Evolutionary conservation across 2,797 vertebrate species (phyloP).

Genomic region (Lagodon rhomboides): DNA sequence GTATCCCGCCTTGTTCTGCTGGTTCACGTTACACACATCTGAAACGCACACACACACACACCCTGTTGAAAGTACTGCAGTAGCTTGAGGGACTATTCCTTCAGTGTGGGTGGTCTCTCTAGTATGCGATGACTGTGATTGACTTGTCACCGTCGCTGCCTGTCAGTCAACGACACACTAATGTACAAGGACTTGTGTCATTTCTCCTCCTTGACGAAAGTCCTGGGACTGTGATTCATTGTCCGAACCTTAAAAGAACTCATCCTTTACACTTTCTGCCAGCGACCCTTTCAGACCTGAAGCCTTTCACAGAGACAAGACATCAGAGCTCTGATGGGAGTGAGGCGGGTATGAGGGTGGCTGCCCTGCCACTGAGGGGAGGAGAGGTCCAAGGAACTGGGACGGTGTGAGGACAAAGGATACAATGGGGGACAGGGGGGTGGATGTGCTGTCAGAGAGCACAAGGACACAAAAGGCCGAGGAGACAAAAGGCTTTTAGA

Average conservation of each 20-base stretch:
- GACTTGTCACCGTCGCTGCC: slow-evolving; percentile 24
- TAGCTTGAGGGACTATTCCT: not conserved
- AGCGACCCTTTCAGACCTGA: slow-evolving; percentile 38
- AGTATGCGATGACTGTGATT: slow-evolving; percentile 18
- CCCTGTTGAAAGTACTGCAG: not conserved
- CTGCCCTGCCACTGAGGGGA: slow-evolving; percentile 21
- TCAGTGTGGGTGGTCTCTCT: slow-evolving; percentile 29
- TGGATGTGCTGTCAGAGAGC: slow-evolving; percentile 56
- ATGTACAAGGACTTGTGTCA: slow-evolving; percentile 15
- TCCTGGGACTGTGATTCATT: not conserved
- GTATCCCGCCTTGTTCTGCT: slow-evolving; percentile 99
- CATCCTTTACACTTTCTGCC: slow-evolving; percentile 28
- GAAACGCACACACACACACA: slow-evolving; percentile 60
- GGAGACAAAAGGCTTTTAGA: slow-evolving; percentile 77
- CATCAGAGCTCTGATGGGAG: slow-evolving; percentile 37
- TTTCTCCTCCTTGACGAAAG: slow-evolving; percentile 1
- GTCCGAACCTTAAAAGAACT: slow-evolving; percentile 4
- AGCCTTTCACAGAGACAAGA: slow-evolving; percentile 16
- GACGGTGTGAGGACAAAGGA: slow-evolving; percentile 67
- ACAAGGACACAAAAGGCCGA: slow-evolving; percentile 72
- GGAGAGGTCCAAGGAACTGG: slow-evolving; percentile 54
- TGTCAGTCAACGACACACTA: slow-evolving; percentile 40
- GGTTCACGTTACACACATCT: slow-evolving; percentile 98
- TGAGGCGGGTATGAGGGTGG: slow-evolving; percentile 17
- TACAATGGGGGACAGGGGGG: slow-evolving; percentile 67